These are phyloP conservation scores for Drosophila mulleri DNA, from an alignment of 2,888 invertebrate species.

Conservation along the genomic window DNA sequence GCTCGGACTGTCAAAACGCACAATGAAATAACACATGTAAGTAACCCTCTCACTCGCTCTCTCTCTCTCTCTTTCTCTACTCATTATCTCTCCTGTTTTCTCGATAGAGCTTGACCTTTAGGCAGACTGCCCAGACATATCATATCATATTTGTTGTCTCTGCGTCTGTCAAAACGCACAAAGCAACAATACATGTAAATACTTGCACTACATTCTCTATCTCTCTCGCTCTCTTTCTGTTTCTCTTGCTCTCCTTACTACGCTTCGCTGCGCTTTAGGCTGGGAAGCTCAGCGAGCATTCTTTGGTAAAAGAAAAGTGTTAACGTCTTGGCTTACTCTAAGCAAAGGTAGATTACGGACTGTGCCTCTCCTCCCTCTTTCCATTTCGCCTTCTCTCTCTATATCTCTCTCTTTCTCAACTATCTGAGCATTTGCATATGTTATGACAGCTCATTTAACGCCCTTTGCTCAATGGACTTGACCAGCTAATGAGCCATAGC, in stretches of 20 bases:
- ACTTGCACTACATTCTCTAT: background rate
- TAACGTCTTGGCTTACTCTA: constrained; percentile 50
- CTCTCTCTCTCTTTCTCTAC: background rate
- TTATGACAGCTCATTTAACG: constrained; percentile 79
- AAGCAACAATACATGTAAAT: constrained; percentile 17
- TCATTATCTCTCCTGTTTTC: constrained; percentile 46
- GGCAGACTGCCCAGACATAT: constrained; percentile 41
- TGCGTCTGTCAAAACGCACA: constrained; percentile 28
- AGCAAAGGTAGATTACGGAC: constrained; percentile 1
- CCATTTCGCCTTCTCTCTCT: no score
- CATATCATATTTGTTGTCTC: constrained; percentile 57
- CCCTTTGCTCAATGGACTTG: constrained; percentile 18
- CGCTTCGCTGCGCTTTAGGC: constrained; percentile 60
- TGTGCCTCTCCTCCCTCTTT: background rate
- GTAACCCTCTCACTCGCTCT: background rate
- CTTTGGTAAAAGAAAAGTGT: constrained; percentile 45
- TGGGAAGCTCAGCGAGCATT: constrained; percentile 38
- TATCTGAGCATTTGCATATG: constrained; percentile 49
- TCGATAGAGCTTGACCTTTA: constrained; percentile 5
- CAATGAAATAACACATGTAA: constrained; percentile 9
- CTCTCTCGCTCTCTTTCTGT: background rate
- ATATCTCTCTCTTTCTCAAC: background rate
- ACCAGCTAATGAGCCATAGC: constrained; percentile 43
- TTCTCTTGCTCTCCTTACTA: constrained; percentile 8
- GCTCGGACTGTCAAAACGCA: constrained; percentile 3